Conservation (phyloP, 1,140 invertebrate genomes). For the Megathymus violae region DNA sequence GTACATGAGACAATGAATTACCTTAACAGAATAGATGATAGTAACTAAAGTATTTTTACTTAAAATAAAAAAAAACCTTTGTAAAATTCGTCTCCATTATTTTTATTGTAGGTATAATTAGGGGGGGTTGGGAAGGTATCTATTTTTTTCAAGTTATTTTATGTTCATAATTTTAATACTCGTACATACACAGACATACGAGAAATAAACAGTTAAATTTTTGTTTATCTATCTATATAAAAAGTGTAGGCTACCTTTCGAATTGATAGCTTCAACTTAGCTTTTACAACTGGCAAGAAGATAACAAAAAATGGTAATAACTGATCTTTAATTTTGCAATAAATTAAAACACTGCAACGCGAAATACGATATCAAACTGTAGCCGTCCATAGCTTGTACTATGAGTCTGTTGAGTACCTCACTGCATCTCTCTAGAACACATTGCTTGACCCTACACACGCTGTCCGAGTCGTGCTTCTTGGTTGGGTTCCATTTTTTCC, state of each 20-base stretch:
- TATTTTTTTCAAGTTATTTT: too few species aligned
- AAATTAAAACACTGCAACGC: conserved; percentile 71
- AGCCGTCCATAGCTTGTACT: conserved; percentile 57
- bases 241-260: too few species aligned
- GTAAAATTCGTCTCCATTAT: too few species aligned
- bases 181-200: too few species aligned
- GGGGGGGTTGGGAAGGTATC: too few species aligned
- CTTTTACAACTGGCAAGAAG: too few species aligned
- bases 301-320: too few species aligned
- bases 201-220: too few species aligned
- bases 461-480: conserved; percentile 37
- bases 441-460: conserved; percentile 41
- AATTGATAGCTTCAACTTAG: too few species aligned
- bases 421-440: conserved; percentile 45
- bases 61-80: background rate
- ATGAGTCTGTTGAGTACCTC: conserved; percentile 67
- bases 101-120: too few species aligned
- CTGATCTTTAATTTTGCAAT: conserved; percentile 46
- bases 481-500: conserved; percentile 61
- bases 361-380: conserved; percentile 62
- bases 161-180: too few species aligned
- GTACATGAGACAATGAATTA: background rate
- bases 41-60: background rate
- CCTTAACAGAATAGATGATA: background rate
- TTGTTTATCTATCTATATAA: too few species aligned